phyloP scores from a whole-genome alignment of 2,113 vertebrate species.

The Apus apus region DNA sequence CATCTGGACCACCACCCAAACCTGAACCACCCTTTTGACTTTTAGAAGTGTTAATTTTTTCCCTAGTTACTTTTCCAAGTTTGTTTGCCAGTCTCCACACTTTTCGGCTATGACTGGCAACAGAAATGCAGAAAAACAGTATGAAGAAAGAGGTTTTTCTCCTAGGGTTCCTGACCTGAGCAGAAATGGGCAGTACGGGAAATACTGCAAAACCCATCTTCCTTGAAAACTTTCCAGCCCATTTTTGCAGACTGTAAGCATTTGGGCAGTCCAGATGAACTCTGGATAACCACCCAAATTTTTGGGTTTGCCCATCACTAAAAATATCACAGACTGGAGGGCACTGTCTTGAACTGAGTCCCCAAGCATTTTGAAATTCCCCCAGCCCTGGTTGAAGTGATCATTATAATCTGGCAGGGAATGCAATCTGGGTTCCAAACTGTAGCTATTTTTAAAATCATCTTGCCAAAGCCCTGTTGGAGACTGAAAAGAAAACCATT shows the following conservation, averaged over 20 bases:
- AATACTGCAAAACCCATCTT: slow-evolving; percentile 46
- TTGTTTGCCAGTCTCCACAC: neutral
- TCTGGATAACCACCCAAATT: slow-evolving; percentile 58
- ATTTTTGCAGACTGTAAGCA: slow-evolving; percentile 47
- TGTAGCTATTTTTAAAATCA: slow-evolving; percentile 41
- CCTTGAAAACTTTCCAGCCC: slow-evolving; percentile 40
- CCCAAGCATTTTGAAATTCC: slow-evolving; percentile 39
- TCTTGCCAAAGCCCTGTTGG: slow-evolving; percentile 5
- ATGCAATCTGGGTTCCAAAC: slow-evolving; percentile 40
- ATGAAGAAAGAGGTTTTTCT: slow-evolving; percentile 43
- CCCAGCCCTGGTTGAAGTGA: slow-evolving; percentile 43
- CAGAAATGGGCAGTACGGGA: slow-evolving; percentile 44
- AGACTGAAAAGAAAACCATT: neutral
- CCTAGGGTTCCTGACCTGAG: slow-evolving; percentile 15
- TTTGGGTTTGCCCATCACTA: slow-evolving; percentile 35
- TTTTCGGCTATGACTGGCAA: slow-evolving; percentile 1
- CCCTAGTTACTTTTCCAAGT: neutral
- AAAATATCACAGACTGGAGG: slow-evolving; percentile 53
- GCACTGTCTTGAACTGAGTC: slow-evolving; percentile 35
- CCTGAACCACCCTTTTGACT: neutral
- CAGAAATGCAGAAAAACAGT: neutral
- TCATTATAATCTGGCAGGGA: slow-evolving; percentile 57
- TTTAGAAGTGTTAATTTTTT: neutral
- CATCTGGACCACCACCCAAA: neutral
- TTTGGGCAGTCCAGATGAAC: slow-evolving; percentile 54